Percentiles rank a stretch among this genome's conserved stretches.
Evolutionary conservation across 2,797 vertebrate genomes (phyloP).

Genomic region (Hyperoplus immaculatus): DNA sequence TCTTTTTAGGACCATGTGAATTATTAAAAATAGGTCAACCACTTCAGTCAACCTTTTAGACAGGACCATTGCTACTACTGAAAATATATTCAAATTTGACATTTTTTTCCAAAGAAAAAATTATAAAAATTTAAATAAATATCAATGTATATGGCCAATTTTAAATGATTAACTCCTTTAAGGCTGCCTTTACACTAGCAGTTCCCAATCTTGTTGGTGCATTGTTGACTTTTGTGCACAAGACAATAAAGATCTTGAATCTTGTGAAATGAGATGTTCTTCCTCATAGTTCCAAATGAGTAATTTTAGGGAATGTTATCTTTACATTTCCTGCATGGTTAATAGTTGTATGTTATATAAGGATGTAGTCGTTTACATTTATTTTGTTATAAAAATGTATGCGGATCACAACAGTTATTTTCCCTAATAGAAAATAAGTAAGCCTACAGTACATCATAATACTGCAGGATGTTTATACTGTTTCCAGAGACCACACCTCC

Average conservation of each 20-base stretch:
- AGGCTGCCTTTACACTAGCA: neutral
- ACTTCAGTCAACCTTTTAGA: neutral
- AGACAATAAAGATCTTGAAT: no score
- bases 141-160: no score
- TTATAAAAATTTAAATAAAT: neutral
- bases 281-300: neutral
- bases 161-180: neutral
- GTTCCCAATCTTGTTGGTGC: neutral
- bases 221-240: no score
- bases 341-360: neutral
- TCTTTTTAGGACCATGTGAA: neutral
- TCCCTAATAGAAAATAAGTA: neutral
- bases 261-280: neutral
- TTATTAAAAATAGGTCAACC: neutral
- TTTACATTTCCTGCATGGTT: neutral
- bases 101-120: neutral
- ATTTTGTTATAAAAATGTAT: neutral
- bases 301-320: neutral
- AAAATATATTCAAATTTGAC: neutral
- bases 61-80: neutral
- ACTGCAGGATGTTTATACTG: neutral
- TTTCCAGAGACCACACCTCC: slow-evolving; percentile 35
- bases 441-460: neutral
- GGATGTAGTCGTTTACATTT: neutral
- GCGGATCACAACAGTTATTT: neutral